Evolutionary conservation across 1,140 invertebrate genomes (phyloP).

Genomic region (Sycobia sp.): DNA sequence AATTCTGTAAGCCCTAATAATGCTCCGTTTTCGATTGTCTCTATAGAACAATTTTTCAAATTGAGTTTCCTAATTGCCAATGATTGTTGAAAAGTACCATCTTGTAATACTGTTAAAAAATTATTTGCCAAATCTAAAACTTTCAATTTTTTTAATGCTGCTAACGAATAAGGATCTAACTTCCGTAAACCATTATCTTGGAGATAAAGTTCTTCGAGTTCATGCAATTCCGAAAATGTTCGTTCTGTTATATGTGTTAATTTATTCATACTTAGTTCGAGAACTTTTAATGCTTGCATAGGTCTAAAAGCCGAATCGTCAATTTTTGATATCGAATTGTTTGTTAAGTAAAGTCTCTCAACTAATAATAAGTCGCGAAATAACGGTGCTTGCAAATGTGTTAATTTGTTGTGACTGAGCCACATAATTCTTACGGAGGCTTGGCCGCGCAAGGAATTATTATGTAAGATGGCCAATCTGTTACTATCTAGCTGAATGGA

Average conservation of each 20-base stretch:
- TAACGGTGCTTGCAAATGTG: slow-evolving; percentile 71
- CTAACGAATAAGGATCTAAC: slow-evolving; percentile 67
- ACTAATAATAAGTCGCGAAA: slow-evolving; percentile 77
- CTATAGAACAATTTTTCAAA: slow-evolving; percentile 68
- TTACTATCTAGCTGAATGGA: slow-evolving; percentile 88
- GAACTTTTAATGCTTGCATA: slow-evolving; percentile 75
- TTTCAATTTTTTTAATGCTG: slow-evolving; percentile 65
- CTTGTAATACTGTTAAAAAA: slow-evolving; percentile 62
- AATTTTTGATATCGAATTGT: slow-evolving; percentile 81
- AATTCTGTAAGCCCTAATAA: slow-evolving; percentile 71
- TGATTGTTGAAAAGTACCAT: slow-evolving; percentile 67
- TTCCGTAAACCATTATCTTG: slow-evolving; percentile 64
- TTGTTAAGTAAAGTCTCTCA: slow-evolving; percentile 79
- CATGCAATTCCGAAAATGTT: slow-evolving; percentile 73
- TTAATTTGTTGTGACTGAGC: slow-evolving; percentile 81
- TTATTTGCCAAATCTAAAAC: slow-evolving; percentile 71
- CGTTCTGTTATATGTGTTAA: slow-evolving; percentile 69
- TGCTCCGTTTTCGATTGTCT: slow-evolving; percentile 67
- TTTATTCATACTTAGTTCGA: slow-evolving; percentile 80
- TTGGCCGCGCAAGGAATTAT: slow-evolving; percentile 78
- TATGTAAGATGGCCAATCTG: slow-evolving; percentile 75
- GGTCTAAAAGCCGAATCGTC: slow-evolving; percentile 79
- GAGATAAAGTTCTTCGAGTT: slow-evolving; percentile 71
- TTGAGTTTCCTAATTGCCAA: slow-evolving; percentile 66
- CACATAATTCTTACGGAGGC: slow-evolving; percentile 84